Evolutionary conservation across 1,140 invertebrate species (phyloP), one percentile per base, ranked within the genome.

Genomic region (Drosophila watanabei): DNA sequence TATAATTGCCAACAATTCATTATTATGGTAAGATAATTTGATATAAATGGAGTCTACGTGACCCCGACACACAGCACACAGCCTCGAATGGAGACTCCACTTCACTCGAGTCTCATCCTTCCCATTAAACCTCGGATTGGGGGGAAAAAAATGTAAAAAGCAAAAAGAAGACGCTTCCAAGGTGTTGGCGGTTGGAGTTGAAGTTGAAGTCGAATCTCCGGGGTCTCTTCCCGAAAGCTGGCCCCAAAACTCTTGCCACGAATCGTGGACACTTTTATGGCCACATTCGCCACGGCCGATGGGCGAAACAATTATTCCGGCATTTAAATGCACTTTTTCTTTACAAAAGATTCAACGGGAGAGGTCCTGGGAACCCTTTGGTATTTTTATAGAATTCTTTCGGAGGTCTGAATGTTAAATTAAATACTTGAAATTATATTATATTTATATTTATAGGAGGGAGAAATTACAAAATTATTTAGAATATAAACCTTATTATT

Each of bases 1-100:
- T 90, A 90, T 92, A 92, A 92, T 92, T 92, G 90, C 89, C 85
- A 75, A 92, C 90, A 90, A 92, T 92, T 92, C 90, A 92, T 92
- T 92, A 92, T 92, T 92, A 92, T 92, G 82, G 89, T 85, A 86
- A 89, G 89, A 92, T 92, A 92, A 92, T 92, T 92, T 91, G 77
- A 92, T 89, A 92, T 92, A 92, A 92, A 92, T 92, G 89, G 89
- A 91, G 76, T 85, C 89, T 92, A 92, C 89, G 89, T 92, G 89
- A 92, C 89, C 89, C 80, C 79, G 59, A 80, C 80, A 80, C 80
- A 77, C 46, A 49, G 46, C 46, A n/a, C 43, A 45, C 82, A 62
- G 58, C 45, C 64, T 63, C 62, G 71, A 70, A 59, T 58, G 63
- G 18, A 30, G 37, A 5, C 32, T 24, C 35, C 18, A 48, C 33